Evolutionary conservation across 2,888 invertebrate species (phyloP).

Genomic region (Agelastica alni): DNA sequence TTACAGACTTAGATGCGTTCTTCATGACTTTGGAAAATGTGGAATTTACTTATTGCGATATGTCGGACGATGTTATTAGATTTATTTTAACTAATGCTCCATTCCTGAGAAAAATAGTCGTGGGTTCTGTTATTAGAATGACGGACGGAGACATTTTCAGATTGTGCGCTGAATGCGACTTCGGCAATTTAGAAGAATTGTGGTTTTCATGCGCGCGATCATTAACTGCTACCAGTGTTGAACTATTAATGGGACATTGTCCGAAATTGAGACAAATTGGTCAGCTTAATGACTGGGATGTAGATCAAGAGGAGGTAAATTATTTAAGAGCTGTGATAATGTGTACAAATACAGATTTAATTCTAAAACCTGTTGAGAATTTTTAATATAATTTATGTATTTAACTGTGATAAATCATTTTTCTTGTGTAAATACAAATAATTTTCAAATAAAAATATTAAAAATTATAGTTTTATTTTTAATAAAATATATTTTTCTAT

Average conservation of each 20-base stretch:
- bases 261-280: constrained; percentile 67
- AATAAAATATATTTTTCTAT: too few species aligned
- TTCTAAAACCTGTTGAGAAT: constrained; percentile 69
- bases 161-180: constrained; percentile 67
- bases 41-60: constrained; percentile 69
- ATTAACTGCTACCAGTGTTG: constrained; percentile 66
- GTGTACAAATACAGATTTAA: constrained; percentile 68
- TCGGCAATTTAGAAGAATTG: constrained; percentile 66
- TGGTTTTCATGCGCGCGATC: constrained; percentile 72
- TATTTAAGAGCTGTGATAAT: constrained; percentile 67
- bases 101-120: constrained; percentile 64
- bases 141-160: constrained; percentile 71
- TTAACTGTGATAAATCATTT: too few species aligned
- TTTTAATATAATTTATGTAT: too few species aligned
- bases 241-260: constrained; percentile 69
- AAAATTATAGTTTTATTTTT: too few species aligned
- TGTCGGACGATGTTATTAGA: constrained; percentile 63
- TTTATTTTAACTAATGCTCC: constrained; percentile 66
- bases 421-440: too few species aligned
- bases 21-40: constrained; percentile 66
- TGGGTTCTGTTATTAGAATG: constrained; percentile 68
- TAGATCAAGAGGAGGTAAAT: constrained; percentile 69
- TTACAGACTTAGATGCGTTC: constrained; percentile 61
- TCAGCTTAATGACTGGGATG: constrained; percentile 70
- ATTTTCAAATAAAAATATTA: too few species aligned